A percentile compares a stretch with the other conserved stretches of the same genome.
Conservation (phyloP, 2,113 vertebrate genomes). For the Benthochromis sp. region DNA sequence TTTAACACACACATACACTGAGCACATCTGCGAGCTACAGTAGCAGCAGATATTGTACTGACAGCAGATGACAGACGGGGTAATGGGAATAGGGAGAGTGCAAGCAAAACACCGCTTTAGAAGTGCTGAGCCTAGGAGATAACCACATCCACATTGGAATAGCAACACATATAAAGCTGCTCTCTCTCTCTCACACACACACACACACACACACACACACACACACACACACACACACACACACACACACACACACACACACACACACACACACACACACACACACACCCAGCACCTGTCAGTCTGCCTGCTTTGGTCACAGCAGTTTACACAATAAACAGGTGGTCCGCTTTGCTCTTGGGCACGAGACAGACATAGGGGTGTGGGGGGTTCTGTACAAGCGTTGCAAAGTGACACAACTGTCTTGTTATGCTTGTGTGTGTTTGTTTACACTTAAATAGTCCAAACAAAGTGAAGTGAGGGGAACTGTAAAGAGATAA, state of each 20-base stretch:
- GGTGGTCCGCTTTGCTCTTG: slow-evolving; percentile 23
- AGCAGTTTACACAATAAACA: slow-evolving; percentile 57
- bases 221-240: neutral
- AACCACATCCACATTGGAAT: slow-evolving; percentile 26
- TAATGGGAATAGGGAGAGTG: neutral
- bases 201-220: neutral
- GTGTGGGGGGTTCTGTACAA: neutral
- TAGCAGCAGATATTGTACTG: neutral
- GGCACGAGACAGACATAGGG: neutral
- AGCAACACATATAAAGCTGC: neutral
- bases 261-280: neutral
- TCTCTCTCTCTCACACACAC: neutral
- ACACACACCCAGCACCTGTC: slow-evolving; percentile 41
- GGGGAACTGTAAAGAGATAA: neutral
- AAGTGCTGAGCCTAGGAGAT: slow-evolving; percentile 59
- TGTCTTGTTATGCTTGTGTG: neutral
- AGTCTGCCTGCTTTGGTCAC: neutral
- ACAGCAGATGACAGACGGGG: neutral
- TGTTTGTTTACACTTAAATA: neutral
- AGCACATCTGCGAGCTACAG: neutral
- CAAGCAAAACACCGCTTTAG: slow-evolving; percentile 15
- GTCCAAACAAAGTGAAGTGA: neutral
- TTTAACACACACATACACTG: neutral
- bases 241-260: neutral
- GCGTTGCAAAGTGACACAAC: neutral